These are phyloP conservation scores for Cremastinae sp. DNA, from an alignment of 2,888 invertebrate genomes.

Conservation along the genomic window DNA sequence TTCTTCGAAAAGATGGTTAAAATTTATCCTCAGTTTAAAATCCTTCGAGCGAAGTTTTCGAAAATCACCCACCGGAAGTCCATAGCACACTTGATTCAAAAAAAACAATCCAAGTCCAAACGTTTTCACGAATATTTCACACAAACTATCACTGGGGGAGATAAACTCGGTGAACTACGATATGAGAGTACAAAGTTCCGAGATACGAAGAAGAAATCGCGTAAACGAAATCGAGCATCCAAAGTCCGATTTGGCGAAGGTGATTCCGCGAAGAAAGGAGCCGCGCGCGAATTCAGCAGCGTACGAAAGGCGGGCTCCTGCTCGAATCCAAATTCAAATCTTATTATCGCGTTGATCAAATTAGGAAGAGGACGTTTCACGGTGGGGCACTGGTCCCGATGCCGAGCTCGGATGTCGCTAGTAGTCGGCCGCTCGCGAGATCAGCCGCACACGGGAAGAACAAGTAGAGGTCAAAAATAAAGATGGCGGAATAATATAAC, in stretches of 20 bases:
- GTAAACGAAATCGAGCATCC: neutral
- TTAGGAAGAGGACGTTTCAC: slow-evolving; percentile 67
- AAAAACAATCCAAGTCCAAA: no score
- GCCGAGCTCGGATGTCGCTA: slow-evolving; percentile 28
- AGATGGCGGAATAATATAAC: no score
- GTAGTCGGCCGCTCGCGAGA: slow-evolving; percentile 4
- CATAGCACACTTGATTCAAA: no score
- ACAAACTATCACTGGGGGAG: no score
- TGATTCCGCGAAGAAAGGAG: slow-evolving; percentile 47
- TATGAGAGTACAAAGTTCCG: no score
- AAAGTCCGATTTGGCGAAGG: slow-evolving; percentile 29
- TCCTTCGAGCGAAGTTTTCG: no score
- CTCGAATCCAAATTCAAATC: slow-evolving; percentile 76
- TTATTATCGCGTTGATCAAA: slow-evolving; percentile 75
- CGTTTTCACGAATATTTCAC: no score
- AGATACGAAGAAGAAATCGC: slow-evolving; percentile 19
- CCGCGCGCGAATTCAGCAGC: slow-evolving; percentile 32
- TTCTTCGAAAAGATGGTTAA: no score
- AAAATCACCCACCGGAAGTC: no score
- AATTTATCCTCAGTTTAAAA: no score
- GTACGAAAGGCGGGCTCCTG: slow-evolving; percentile 54
- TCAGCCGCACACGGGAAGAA: neutral
- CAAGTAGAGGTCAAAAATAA: no score
- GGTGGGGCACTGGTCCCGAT: slow-evolving; percentile 23
- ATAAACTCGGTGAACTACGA: no score